These are phyloP conservation scores for Chrysopa pallens DNA, from an alignment of 1,140 invertebrate species.

Conservation along the genomic window DNA sequence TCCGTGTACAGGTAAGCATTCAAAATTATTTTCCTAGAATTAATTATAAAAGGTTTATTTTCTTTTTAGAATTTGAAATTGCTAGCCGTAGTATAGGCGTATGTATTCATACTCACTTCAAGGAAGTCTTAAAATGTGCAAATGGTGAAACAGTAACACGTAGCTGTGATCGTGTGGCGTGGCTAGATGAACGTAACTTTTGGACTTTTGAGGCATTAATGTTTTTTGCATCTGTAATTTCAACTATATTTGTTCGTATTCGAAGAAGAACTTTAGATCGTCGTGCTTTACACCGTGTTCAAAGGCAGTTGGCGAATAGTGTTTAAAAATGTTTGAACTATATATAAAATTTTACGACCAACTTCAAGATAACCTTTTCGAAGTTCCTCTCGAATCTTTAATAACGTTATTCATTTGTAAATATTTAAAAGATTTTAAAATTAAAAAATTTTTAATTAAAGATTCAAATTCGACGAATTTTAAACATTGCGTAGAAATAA, in stretches of 20 bases:
- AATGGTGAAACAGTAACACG: conserved; percentile 48
- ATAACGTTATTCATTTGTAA: conserved; percentile 24
- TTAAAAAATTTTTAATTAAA: conserved; percentile 14
- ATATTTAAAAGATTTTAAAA: conserved; percentile 16
- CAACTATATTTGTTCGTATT: conserved; percentile 22
- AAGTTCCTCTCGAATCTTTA: conserved; percentile 22
- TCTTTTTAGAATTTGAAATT: conserved; percentile 40
- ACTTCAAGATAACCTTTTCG: conserved; percentile 1
- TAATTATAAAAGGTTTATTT: background rate
- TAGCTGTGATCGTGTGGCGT: conserved; percentile 46
- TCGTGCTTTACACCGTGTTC: conserved; percentile 24
- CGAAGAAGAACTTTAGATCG: conserved; percentile 21
- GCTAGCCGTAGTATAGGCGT: conserved; percentile 46
- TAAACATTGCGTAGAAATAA: too few species aligned
- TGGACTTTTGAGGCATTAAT: conserved; percentile 68
- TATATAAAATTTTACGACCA: conserved; percentile 5
- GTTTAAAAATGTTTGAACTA: conserved; percentile 13
- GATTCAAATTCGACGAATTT: background rate
- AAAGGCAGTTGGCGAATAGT: conserved; percentile 28
- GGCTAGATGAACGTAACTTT: conserved; percentile 58
- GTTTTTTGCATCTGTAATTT: conserved; percentile 43
- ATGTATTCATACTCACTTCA: conserved; percentile 50
- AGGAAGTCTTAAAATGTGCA: conserved; percentile 47
- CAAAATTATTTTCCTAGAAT: background rate
- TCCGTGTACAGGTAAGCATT: conserved; percentile 45